Evolutionary conservation across 2,113 vertebrate genomes (phyloP), one percentile per base, ranked within the genome.

Genomic region (Arizona elegans): DNA sequence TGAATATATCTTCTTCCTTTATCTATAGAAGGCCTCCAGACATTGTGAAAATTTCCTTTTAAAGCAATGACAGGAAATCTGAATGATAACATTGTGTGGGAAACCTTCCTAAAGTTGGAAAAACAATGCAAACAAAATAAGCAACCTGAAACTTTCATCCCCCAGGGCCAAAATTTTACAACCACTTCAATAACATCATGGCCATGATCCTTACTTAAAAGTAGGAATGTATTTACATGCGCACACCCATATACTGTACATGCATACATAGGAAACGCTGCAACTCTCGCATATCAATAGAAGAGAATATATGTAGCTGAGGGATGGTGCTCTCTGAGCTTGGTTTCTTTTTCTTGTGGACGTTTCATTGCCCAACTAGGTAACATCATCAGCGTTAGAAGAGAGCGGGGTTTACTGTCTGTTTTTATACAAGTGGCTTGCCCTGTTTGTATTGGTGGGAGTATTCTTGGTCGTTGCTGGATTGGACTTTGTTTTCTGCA

Each of bases 1-100:
- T 99, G 96, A 99, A 98, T 97, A 99, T 99, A 98, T 99, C 99
- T 96, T 99, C 99, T 96, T 99, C 99, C 98, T 99, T 99, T 99
- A 99, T 99, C 91, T 99, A 99, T 98, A 99, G 98, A 12, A 99
- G 98, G 98, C 98, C 98, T 98, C 99, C 99, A 98, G 99, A 99
- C 99, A 99, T 99, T 97, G 99, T 98, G 98, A 97, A 96, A 96
- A 95, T 97, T 99, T 98, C 99, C 99, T 98, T 97, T 97, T 89
- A 98, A 98, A 99, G 98, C 98, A 94, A 98, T 97, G 97, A 96
- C 95, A 98, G 98, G 98, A 98, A 98, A 99, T 98, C 98, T 9
- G 97, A 95, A 97, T 96, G 52, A 98, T 98, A 99, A 99, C 97
- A 98, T 99, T 98, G 99, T 98, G 96, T 98, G 95, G 98, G 23